phyloP scores from a whole-genome alignment of 2,797 vertebrate genomes.

The Darevskia mixta region DNA sequence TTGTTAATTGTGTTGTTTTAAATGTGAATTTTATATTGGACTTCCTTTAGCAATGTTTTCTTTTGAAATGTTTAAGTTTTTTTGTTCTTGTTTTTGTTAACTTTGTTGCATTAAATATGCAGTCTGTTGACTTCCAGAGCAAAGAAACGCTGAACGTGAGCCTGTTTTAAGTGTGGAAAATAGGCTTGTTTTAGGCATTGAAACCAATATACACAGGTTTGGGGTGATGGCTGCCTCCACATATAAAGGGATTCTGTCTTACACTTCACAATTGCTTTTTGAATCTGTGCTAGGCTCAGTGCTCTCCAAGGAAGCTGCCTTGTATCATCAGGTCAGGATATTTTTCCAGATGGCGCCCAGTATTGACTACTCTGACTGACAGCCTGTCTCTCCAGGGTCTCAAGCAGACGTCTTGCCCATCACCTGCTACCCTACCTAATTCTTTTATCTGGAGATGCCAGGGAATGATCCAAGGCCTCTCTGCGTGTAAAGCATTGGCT shows the following conservation, averaged over 20 bases:
- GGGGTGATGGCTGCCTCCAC: neutral
- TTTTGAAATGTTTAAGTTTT: too few species aligned
- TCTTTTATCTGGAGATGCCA: neutral
- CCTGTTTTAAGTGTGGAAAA: neutral
- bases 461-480: neutral
- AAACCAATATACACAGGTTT: neutral
- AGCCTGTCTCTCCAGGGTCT: neutral
- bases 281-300: neutral
- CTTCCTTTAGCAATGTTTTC: too few species aligned
- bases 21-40: too few species aligned
- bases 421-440: neutral
- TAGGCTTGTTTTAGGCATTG: neutral
- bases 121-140: too few species aligned
- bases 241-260: neutral
- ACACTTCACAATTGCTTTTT: neutral
- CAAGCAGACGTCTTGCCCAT: neutral
- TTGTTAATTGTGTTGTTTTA: too few species aligned
- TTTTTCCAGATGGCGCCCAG: neutral
- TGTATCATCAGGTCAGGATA: neutral
- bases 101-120: too few species aligned
- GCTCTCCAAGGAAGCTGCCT: neutral
- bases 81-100: too few species aligned
- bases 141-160: neutral
- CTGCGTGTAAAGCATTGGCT: neutral
- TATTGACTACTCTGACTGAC: neutral